phyloP scores from a whole-genome alignment of 2,797 vertebrate genomes.

The Diplodus sargus region DNA sequence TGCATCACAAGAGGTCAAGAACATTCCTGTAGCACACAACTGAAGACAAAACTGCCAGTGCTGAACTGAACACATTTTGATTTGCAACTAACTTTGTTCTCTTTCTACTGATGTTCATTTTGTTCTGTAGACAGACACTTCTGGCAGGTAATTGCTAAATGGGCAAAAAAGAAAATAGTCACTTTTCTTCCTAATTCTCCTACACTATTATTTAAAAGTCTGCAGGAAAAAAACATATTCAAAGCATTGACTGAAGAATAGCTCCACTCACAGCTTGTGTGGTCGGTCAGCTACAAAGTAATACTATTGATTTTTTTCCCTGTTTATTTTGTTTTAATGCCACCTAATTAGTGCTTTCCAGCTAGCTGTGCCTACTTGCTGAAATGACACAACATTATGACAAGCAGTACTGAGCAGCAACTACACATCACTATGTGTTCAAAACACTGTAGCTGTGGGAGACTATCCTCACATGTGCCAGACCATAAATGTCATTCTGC shows the following conservation, averaged over 20 bases:
- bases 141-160: neutral
- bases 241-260: constrained; percentile 11
- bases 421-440: constrained; percentile 53
- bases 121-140: constrained; percentile 3
- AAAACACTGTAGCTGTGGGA: constrained; percentile 58
- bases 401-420: constrained; percentile 58
- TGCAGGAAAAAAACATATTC: neutral
- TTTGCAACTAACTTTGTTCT: constrained; percentile 14
- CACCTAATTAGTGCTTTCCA: constrained; percentile 65
- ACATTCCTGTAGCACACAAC: neutral
- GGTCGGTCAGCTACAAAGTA: constrained; percentile 18
- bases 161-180: neutral
- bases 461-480: constrained; percentile 46
- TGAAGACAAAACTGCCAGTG: neutral
- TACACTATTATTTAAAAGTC: constrained; percentile 1
- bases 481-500: constrained; percentile 49
- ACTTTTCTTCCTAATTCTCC: constrained; percentile 14
- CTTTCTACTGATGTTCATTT: constrained; percentile 13
- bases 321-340: constrained; percentile 60
- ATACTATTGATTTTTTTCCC: constrained; percentile 29
- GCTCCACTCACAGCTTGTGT: constrained; percentile 2
- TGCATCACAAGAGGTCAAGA: neutral
- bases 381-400: constrained; percentile 76
- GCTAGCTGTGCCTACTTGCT: constrained; percentile 47
- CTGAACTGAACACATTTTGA: constrained; percentile 11